phyloP scores from a whole-genome alignment of 2,113 vertebrate species.

The Fukomys damarensis region DNA sequence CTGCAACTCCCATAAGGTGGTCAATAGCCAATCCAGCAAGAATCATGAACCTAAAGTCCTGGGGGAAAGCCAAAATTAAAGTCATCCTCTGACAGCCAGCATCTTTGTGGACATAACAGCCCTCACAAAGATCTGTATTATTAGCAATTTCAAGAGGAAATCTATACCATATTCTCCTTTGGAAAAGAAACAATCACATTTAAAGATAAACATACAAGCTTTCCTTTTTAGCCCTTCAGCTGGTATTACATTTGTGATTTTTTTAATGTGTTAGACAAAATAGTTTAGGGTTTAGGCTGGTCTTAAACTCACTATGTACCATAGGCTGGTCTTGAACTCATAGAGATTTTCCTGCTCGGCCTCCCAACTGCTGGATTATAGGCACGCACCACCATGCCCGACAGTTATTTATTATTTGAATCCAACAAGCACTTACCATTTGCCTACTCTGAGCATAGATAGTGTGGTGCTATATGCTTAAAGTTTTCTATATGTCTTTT shows the following conservation, averaged over 20 bases:
- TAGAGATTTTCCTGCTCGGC: neutral
- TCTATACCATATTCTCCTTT: neutral
- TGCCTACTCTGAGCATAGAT: neutral
- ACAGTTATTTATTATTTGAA: neutral
- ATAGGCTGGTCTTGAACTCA: neutral
- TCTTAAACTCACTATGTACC: neutral
- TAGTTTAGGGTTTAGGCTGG: neutral
- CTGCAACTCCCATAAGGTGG: neutral
- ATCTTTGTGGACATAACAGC: neutral
- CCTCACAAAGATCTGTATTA: neutral
- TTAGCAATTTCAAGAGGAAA: neutral
- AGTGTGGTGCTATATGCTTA: neutral
- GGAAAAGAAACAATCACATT: neutral
- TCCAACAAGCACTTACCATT: neutral
- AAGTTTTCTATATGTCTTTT: slow-evolving; percentile 31
- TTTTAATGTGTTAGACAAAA: neutral
- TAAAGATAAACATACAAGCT: neutral
- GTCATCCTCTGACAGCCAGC: neutral
- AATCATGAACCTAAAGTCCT: neutral
- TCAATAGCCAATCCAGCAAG: neutral
- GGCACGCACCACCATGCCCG: neutral
- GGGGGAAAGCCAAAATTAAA: neutral
- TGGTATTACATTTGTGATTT: neutral
- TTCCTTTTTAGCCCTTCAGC: slow-evolving; percentile 35
- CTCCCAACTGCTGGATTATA: neutral